phyloP scores from a whole-genome alignment of 1,140 invertebrate genomes.

The Manduca sexta region DNA sequence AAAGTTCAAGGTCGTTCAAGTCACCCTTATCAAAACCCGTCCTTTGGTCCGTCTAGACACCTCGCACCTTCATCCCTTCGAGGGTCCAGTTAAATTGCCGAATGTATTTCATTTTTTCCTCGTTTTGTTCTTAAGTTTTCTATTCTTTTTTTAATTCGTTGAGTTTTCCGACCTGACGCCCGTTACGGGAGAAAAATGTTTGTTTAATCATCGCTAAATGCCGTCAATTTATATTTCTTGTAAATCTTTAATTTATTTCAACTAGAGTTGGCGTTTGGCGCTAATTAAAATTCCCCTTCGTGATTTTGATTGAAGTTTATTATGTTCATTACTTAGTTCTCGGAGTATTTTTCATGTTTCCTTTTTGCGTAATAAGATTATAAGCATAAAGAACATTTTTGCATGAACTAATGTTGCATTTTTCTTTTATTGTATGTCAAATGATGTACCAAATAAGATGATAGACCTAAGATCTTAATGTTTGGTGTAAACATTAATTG shows the following conservation, averaged over 20 bases:
- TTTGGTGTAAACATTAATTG: no score
- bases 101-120: conserved; percentile 31
- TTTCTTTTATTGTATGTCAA: no score
- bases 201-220: neutral
- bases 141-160: neutral
- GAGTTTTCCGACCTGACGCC: neutral
- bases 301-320: conserved; percentile 17
- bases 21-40: conserved; percentile 61
- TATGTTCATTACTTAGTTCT: conserved; percentile 6
- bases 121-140: neutral
- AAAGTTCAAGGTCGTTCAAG: conserved; percentile 63
- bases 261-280: conserved; percentile 3
- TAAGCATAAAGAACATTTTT: no score
- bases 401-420: no score
- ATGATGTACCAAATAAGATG: no score
- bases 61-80: conserved; percentile 62
- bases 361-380: no score
- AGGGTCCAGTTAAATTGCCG: conserved; percentile 52
- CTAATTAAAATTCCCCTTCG: conserved; percentile 13
- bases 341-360: no score
- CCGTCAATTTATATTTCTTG: neutral
- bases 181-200: no score
- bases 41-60: conserved; percentile 65
- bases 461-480: no score
- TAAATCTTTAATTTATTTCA: conserved; percentile 7